Base-by-base conservation (phyloP, 1,140 invertebrate genomes). In the Drosophila lacertosa region DNA sequence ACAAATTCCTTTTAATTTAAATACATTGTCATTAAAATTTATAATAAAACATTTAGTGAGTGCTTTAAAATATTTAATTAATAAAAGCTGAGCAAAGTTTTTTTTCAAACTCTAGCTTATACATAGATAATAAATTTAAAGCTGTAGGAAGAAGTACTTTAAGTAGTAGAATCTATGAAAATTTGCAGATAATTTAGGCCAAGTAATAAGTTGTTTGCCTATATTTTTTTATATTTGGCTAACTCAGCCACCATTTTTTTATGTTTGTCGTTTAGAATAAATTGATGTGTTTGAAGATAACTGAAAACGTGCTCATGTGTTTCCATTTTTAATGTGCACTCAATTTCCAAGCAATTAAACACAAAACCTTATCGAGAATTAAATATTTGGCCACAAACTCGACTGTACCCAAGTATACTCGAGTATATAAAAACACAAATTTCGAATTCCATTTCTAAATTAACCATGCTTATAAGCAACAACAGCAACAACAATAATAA, bases 291-390 rank as follows among this genome's bases (percentile, higher is more conserved):
- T 4, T 20, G 13, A 45, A 45, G 42, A 45, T 45, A 45, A 45
- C 7, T 2, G 20, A 45, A 50, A 50, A 11, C 18, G 47, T 33
- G 26, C 44, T 47, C 44, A 47, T 47, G 44, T 47, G 44, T 26
- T 47, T 47, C 6, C 18, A 42, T 42, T 22, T 22, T 4, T 24
- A 9, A 26, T 47, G 45, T 29, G 45, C 37, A 50, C 22, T 39
- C 44, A 18, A 50, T 63, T 86, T 84, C 80, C 71, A 76, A 42
- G 39, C 81, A 79, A 73, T 83, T 80, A 74, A 84, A 33, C 77
- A 60, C 18, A 13, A 26, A 24, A 51, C 13, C 29, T 57, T 69
- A 29, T 62, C 26, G 37, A 20, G 22, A 55, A 50, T 22, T 33
- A 29, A 29, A 65, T 57, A 26, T 64, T 64, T 65, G 53, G 64